These are phyloP conservation scores for Stegodyphus dumicola DNA, from an alignment of 1,140 invertebrate genomes.

Conservation along the genomic window DNA sequence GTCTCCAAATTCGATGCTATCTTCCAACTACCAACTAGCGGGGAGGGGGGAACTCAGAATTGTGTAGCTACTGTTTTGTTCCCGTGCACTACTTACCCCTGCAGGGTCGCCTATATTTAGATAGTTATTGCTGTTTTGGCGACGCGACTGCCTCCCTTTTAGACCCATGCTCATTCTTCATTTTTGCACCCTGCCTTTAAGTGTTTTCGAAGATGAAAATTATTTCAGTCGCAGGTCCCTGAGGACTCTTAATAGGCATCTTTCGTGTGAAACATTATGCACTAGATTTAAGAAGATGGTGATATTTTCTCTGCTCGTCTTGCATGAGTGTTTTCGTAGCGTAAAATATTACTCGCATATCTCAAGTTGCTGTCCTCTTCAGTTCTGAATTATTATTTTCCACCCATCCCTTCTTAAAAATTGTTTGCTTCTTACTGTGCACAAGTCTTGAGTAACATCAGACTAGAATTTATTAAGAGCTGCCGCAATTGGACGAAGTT, in stretches of 20 bases:
- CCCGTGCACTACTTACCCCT: neutral
- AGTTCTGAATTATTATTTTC: too few relatives aligned
- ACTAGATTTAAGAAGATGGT: neutral
- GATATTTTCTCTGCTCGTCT: too few relatives aligned
- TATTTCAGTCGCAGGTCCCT: neutral
- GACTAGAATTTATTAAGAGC: too few relatives aligned
- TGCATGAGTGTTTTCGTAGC: too few relatives aligned
- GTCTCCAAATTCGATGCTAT: neutral
- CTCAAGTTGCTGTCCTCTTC: too few relatives aligned
- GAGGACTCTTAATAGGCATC: neutral
- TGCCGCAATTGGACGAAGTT: too few relatives aligned
- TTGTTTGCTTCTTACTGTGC: too few relatives aligned
- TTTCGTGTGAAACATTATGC: neutral
- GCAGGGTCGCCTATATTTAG: slow-evolving; percentile 44
- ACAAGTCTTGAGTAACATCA: too few relatives aligned
- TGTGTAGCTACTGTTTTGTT: slow-evolving; percentile 4
- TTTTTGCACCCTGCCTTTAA: slow-evolving; percentile 21
- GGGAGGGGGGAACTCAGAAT: neutral
- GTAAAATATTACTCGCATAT: too few relatives aligned
- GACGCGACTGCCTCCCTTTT: slow-evolving; percentile 32
- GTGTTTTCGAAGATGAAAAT: slow-evolving; percentile 4
- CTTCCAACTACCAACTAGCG: neutral
- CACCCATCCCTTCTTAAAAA: too few relatives aligned
- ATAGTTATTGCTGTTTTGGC: slow-evolving; percentile 24
- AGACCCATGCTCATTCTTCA: slow-evolving; percentile 33